Evolutionary conservation across 2,888 invertebrate genomes (phyloP).

Genomic region (Conistra vaccinii): DNA sequence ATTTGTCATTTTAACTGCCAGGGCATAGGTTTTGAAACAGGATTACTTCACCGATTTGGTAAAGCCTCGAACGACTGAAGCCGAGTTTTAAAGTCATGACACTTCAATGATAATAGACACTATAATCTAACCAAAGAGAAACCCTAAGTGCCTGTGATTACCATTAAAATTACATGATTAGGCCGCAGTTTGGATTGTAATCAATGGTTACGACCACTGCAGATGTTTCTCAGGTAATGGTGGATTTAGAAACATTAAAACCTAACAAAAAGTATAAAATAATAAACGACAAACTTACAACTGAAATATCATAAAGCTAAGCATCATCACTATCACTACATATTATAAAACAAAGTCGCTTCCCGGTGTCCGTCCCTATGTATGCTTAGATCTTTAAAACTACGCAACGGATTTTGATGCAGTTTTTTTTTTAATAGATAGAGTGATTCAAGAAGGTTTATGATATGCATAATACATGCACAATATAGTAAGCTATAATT

Average conservation of each 20-base stretch:
- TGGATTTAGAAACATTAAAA: conserved; percentile 22
- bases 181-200: conserved; percentile 44
- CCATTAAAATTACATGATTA: conserved; percentile 56
- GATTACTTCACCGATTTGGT: conserved; percentile 25
- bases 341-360: too few species aligned
- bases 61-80: conserved; percentile 26
- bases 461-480: too few species aligned
- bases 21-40: not conserved
- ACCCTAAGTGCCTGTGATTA: conserved; percentile 52
- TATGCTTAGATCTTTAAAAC: too few species aligned
- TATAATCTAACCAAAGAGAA: conserved; percentile 45
- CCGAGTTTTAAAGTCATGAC: conserved; percentile 35
- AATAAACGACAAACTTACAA: conserved; percentile 13
- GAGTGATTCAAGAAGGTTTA: too few species aligned
- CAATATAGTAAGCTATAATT: too few species aligned
- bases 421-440: too few species aligned
- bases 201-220: conserved; percentile 44
- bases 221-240: conserved; percentile 38
- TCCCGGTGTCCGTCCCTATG: too few species aligned
- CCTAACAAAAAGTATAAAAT: conserved; percentile 15
- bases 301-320: not conserved
- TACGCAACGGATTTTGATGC: too few species aligned
- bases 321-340: too few species aligned
- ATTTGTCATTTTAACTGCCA: not conserved
- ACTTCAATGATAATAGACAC: conserved; percentile 40